Evolutionary conservation across 2,888 invertebrate genomes (phyloP), one percentile per base, ranked within the genome.

Genomic region (Eustalomyia histrio): DNA sequence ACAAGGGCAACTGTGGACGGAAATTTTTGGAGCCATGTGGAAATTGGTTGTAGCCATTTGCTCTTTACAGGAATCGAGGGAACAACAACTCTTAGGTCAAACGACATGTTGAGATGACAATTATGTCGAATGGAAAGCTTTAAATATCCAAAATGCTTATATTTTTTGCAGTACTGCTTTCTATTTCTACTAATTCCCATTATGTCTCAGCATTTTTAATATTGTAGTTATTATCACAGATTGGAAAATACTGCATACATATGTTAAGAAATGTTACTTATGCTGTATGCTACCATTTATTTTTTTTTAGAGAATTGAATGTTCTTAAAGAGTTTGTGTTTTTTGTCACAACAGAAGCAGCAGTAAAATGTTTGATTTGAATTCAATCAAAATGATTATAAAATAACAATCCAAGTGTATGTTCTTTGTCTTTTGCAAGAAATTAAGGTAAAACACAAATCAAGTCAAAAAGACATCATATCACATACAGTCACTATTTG

Each of bases 371-470:
- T 87, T 87, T 87, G 87, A 88, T 88, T 89, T 89, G 89, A 88
- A 88, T 88, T 88, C 88, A 88, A 88, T 88, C 88, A 89, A 88
- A 87, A 85, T 85, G 86, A 87, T 85, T 76, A 76, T 57, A 81
- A 73, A 74, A 76, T 76, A 74, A 76, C 73, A 73, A 76, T 71
- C 58, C 58, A 74, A 81, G 57, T 69, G 73, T 74, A 29, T 64
- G 64, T 73, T 68, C 67, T n/a, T 61, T 67, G 71, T 80, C 55
- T 61, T n/a, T 16, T 60, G 21, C 53, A 35, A 61, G 64, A 73
- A 76, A 68, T 67, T 64, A 76, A 76, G 57, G 5, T 21, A 58
- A 68, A 67, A 76, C 39, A 63, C 67, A 80, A 76, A 67, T 76
- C 72, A 80, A 80, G 63, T 76, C 72, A 68, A 65, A 68, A 47